Base-by-base conservation (phyloP, 2,888 invertebrate genomes). In the Drosophila rellima region DNA sequence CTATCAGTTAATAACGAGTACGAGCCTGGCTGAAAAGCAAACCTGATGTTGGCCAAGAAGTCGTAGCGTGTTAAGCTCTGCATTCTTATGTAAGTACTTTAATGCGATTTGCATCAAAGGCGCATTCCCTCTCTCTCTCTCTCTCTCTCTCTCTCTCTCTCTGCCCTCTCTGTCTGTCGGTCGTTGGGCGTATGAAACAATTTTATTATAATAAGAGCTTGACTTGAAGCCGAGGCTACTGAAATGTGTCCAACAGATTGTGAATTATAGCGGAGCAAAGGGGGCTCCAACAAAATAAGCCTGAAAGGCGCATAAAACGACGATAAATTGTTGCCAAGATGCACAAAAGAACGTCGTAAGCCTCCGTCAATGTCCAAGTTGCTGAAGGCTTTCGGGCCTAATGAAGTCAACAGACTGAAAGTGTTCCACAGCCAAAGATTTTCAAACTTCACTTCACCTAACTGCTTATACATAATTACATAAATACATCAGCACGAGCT, bases 231-330 rank as follows among this genome's bases (percentile, higher is more conserved):
- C 42, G 42, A 50, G 55, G 70, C 67, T 62, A 70, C 64, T 69
- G 68, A 69, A 69, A 73, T 66, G 73, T 70, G 73, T 73, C 70
- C 63, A 70, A 73, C 48, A 73, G 65, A 70, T 65, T 65, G 64
- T 66, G 65, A 66, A 63, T 63, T 47, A 70, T 55, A 54, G 54
- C 56, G 55, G n/a, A 45, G 17, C 18, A 26, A 6, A 26, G 7
- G 26, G 23, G 26, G 17, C 8, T n/a, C 15, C 18, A 33, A 52
- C 18, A 67, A 57, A 48, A 66, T 63, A 63, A 40, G 64, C 52
- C 57, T 64, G 57, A 68, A 70, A 68, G 71, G 63, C 60, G 57
- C 57, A 71, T 63, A 64, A 68, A 68, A 68, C 64, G 51, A 68
- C 68, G 64, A 45, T 63, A 63, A 63, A 63, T 57, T 68, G 68